A percentile compares a stretch with the other conserved stretches of the same genome.
Evolutionary conservation across 2,113 vertebrate species (phyloP).

Genomic region (Orthonyx spaldingii): DNA sequence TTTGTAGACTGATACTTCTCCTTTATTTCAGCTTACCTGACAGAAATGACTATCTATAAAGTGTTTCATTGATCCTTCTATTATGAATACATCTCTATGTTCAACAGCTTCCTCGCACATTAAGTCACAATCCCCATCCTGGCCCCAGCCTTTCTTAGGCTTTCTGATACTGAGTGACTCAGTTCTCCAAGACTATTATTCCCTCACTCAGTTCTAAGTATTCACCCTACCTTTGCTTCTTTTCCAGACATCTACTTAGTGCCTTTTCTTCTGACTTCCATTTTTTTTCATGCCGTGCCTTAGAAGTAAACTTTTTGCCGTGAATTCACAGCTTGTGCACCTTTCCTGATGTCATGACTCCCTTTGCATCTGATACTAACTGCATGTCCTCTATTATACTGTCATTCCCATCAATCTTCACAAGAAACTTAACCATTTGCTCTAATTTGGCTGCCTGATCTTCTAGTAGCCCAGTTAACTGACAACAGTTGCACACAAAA

Average conservation of each 20-base stretch:
- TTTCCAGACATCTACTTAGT: not conserved
- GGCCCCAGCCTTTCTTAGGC: not conserved
- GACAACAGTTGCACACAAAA: slow-evolving; percentile 14
- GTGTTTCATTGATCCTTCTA: not conserved
- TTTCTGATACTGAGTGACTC: not conserved
- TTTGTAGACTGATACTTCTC: not conserved
- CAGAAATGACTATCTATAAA: not conserved
- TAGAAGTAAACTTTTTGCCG: not conserved
- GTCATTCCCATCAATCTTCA: slow-evolving; percentile 61
- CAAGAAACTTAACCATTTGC: slow-evolving; percentile 45
- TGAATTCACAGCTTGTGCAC: not conserved
- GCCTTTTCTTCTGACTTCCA: not conserved
- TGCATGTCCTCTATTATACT: slow-evolving; percentile 46
- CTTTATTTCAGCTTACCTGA: not conserved
- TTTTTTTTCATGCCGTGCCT: not conserved
- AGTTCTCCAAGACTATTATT: not conserved
- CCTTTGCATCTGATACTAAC: slow-evolving; percentile 33
- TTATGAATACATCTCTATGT: not conserved
- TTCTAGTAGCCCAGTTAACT: slow-evolving; percentile 16
- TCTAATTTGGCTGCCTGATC: slow-evolving; percentile 51
- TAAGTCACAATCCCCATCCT: not conserved
- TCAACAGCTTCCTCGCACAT: not conserved
- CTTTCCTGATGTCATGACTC: slow-evolving; percentile 15
- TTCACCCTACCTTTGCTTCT: not conserved
- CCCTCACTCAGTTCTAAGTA: not conserved